A percentile compares a stretch with the other conserved stretches of the same genome.
Evolutionary conservation across 2,113 vertebrate species (phyloP).

Genomic region (Galemys pyrenaicus): DNA sequence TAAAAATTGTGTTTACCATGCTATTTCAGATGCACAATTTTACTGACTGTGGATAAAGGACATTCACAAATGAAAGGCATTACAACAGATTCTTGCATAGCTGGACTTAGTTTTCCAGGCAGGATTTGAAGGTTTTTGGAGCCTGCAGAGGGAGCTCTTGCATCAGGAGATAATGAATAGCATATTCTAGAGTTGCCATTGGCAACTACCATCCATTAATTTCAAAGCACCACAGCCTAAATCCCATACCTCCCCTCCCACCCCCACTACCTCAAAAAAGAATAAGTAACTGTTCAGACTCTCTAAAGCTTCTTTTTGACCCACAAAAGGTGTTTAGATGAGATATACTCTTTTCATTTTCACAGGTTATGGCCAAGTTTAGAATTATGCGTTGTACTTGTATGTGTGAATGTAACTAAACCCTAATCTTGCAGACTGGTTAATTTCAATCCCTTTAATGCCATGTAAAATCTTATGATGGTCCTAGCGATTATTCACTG

Average conservation of each 20-base stretch:
- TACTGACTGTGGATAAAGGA: background rate
- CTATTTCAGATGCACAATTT: background rate
- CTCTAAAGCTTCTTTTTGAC: background rate
- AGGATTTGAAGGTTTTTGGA: background rate
- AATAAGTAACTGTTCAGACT: background rate
- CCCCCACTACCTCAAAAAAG: background rate
- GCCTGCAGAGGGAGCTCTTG: constrained; percentile 84
- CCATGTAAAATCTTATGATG: background rate
- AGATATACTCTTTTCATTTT: background rate
- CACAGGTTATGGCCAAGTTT: background rate
- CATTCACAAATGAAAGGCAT: background rate
- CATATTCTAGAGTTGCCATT: background rate
- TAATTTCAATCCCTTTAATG: background rate
- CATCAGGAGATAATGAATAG: constrained; percentile 60
- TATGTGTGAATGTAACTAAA: background rate
- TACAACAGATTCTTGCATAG: background rate
- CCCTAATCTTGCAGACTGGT: background rate
- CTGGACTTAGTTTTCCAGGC: background rate
- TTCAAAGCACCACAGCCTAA: background rate
- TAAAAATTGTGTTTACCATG: background rate
- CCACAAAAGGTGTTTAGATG: background rate
- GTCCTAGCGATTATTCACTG: background rate
- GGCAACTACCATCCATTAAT: background rate
- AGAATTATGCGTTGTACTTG: background rate
- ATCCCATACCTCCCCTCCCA: background rate